These are phyloP conservation scores for Tachycineta bicolor DNA, from an alignment of 2,113 vertebrate genomes.

Conservation along the genomic window DNA sequence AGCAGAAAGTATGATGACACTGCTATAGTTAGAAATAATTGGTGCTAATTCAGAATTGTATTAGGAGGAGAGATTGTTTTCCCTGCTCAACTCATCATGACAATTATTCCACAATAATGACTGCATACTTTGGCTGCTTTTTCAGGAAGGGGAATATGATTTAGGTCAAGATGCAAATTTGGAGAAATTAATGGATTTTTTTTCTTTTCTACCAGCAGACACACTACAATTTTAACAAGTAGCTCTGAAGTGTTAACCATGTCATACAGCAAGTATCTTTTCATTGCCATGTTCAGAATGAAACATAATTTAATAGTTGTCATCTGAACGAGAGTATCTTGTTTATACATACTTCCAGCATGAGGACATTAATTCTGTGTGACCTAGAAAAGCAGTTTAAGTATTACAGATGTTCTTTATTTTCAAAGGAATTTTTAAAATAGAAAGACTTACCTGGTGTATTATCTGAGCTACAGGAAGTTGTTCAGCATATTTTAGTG, in stretches of 20 bases:
- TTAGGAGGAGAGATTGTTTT: neutral
- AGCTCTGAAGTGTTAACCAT: constrained; percentile 18
- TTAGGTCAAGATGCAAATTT: constrained; percentile 31
- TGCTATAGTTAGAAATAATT: constrained; percentile 11
- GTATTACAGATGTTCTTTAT: constrained; percentile 38
- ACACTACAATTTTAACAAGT: constrained; percentile 19
- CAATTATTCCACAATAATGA: neutral
- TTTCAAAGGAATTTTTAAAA: constrained; percentile 46
- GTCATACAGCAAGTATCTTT: constrained; percentile 28
- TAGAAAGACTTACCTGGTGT: constrained; percentile 85
- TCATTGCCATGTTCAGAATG: neutral
- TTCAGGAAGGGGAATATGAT: neutral
- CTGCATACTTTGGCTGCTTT: neutral
- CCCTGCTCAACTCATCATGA: neutral
- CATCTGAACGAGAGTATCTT: neutral
- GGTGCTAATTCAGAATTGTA: constrained; percentile 9
- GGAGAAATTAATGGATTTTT: neutral
- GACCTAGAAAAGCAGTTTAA: constrained; percentile 58
- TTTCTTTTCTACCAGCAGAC: neutral
- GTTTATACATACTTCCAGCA: constrained; percentile 15
- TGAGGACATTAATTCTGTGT: constrained; percentile 32
- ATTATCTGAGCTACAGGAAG: constrained; percentile 96
- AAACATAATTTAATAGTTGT: constrained; percentile 19
- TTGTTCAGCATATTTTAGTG: constrained; percentile 87
- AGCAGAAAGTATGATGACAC: neutral